Conservation (phyloP, 2,797 vertebrate genomes). For the Cephalopachus bancanus region DNA sequence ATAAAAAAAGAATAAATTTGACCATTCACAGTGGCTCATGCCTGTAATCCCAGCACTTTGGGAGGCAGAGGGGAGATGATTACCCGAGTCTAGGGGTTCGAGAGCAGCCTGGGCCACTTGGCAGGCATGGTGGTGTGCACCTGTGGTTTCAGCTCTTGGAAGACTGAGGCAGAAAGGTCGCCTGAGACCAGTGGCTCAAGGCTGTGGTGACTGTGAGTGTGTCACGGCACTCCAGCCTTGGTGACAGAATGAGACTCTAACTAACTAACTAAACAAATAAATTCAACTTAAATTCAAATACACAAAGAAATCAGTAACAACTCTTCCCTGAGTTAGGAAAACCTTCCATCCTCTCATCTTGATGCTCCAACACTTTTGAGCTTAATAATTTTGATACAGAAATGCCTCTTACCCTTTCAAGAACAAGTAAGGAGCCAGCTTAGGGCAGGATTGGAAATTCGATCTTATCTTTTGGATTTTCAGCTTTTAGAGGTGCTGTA, state of each 20-base stretch:
- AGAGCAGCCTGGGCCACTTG: too few species aligned
- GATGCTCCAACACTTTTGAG: background rate
- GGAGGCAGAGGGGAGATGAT: too few species aligned
- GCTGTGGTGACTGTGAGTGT: too few species aligned
- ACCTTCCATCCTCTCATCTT: background rate
- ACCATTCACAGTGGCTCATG: too few species aligned
- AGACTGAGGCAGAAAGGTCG: too few species aligned
- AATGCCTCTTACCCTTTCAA: background rate
- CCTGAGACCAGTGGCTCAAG: too few species aligned
- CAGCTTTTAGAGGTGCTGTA: background rate
- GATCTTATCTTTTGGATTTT: background rate
- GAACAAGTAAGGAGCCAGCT: background rate
- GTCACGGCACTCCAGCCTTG: too few species aligned
- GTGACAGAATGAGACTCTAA: too few species aligned
- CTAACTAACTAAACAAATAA: background rate
- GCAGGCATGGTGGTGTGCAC: too few species aligned
- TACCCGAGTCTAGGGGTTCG: too few species aligned
- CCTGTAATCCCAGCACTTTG: too few species aligned
- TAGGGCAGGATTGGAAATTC: background rate
- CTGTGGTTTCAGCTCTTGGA: too few species aligned
- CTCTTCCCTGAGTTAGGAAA: background rate
- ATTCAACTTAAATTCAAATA: background rate
- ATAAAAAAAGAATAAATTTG: background rate
- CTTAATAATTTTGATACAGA: background rate
- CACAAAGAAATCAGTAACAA: conserved; percentile 9